Percentiles rank a stretch among this genome's conserved stretches.
Evolutionary conservation across 2,797 vertebrate genomes (phyloP).

Genomic region (Gymnodraco acuticeps): DNA sequence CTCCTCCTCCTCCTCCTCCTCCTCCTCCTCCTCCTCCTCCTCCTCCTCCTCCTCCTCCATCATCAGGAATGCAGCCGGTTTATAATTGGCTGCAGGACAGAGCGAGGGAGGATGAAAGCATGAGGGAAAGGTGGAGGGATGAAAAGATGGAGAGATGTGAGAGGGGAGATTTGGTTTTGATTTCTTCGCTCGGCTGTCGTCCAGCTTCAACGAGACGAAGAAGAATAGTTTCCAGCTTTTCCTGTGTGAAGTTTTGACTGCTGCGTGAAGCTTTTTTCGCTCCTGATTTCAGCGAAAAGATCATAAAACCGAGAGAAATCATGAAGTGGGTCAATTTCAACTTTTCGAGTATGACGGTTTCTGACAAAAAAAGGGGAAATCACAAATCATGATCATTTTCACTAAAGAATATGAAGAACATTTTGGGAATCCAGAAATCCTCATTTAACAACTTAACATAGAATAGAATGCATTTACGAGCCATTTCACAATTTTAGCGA

Average conservation of each 20-base stretch:
- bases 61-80: constrained; percentile 59
- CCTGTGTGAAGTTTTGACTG: constrained; percentile 1
- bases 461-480: too few species aligned
- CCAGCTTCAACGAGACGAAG: constrained; percentile 28
- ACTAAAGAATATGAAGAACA: too few species aligned
- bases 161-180: constrained; percentile 54
- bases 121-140: constrained; percentile 50
- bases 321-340: constrained; percentile 1
- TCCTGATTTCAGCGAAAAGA: constrained; percentile 3
- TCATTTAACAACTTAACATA: too few species aligned
- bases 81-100: constrained; percentile 72
- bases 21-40: constrained; percentile 14
- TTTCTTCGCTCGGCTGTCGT: constrained; percentile 43
- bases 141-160: constrained; percentile 34
- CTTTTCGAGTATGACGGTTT: too few species aligned
- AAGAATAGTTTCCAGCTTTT: constrained; percentile 13
- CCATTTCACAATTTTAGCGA: too few species aligned
- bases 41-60: constrained; percentile 3
- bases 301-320: neutral
- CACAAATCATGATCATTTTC: neutral
- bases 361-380: neutral
- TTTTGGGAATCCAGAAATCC: neutral
- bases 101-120: constrained; percentile 64
- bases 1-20: constrained; percentile 1
- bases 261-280: neutral